phyloP scores from a whole-genome alignment of 2,888 invertebrate species.

The Thyatira batis region DNA sequence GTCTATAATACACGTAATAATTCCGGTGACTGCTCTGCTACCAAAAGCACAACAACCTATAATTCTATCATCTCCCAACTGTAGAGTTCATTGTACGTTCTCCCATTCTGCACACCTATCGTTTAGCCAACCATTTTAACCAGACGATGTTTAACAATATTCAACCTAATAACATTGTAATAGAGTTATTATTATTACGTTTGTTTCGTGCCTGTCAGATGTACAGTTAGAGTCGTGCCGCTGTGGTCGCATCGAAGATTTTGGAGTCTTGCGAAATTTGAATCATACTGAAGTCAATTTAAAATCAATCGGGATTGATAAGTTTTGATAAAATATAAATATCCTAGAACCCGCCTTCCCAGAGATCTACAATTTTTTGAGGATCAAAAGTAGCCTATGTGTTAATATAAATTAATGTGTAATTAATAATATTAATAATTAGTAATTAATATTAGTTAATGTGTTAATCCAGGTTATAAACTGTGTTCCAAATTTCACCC shows the following conservation, averaged over 20 bases:
- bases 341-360: too few relatives aligned
- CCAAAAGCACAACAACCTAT: background rate
- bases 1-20: too few relatives aligned
- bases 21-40: too few relatives aligned
- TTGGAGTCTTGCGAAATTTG: slow-evolving; percentile 6
- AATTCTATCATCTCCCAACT: background rate
- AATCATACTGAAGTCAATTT: background rate
- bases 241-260: slow-evolving; percentile 5
- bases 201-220: slow-evolving; percentile 5
- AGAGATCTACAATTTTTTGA: too few relatives aligned
- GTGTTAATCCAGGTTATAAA: too few relatives aligned
- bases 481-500: too few relatives aligned
- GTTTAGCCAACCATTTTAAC: slow-evolving; percentile 19
- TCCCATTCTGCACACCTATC: slow-evolving; percentile 35
- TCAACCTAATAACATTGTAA: slow-evolving; percentile 17
- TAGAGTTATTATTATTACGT: background rate
- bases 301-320: too few relatives aligned
- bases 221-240: slow-evolving; percentile 41
- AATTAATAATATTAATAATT: too few relatives aligned
- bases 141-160: slow-evolving; percentile 10
- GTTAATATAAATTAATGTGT: too few relatives aligned
- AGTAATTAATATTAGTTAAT: too few relatives aligned
- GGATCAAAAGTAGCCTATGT: too few relatives aligned
- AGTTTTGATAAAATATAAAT: too few relatives aligned
- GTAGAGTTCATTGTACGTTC: slow-evolving; percentile 46